A percentile compares a stretch with the other conserved stretches of the same genome.
These are phyloP conservation scores for Passer domesticus DNA, from an alignment of 2,113 vertebrate species.

Conservation along the genomic window DNA sequence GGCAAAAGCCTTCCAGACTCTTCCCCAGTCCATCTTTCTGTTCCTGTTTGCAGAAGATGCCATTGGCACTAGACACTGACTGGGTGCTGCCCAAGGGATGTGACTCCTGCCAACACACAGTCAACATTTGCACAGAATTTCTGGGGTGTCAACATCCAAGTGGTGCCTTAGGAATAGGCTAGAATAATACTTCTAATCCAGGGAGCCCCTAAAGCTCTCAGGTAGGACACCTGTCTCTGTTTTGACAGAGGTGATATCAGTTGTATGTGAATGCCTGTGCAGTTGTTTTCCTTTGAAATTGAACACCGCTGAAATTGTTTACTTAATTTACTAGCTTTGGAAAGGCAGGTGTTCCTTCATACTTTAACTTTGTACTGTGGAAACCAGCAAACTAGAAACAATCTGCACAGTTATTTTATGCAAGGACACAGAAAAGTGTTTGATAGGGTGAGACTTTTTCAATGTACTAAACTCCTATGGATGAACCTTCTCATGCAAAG, in stretches of 20 bases:
- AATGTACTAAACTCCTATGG: neutral
- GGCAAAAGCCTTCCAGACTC: neutral
- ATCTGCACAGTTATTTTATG: neutral
- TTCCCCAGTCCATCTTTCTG: neutral
- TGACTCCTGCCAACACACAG: rapidly evolving
- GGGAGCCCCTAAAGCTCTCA: neutral
- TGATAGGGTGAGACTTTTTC: neutral
- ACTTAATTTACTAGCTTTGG: neutral
- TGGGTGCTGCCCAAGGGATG: neutral
- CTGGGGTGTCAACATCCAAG: neutral
- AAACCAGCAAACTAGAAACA: neutral
- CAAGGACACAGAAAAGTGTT: neutral
- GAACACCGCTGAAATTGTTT: neutral
- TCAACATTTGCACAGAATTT: neutral
- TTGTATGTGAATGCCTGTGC: neutral
- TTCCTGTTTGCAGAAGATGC: neutral
- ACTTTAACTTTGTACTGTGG: neutral
- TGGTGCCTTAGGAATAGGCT: neutral
- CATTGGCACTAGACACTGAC: neutral
- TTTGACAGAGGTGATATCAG: neutral
- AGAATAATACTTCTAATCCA: neutral
- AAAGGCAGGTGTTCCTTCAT: neutral
- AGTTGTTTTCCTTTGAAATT: neutral
- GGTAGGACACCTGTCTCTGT: neutral
- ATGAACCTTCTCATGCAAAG: neutral